Evolutionary conservation across 92 coral and sea anemone species (phyloP).

Genomic region (Epizoanthus stellaris): DNA sequence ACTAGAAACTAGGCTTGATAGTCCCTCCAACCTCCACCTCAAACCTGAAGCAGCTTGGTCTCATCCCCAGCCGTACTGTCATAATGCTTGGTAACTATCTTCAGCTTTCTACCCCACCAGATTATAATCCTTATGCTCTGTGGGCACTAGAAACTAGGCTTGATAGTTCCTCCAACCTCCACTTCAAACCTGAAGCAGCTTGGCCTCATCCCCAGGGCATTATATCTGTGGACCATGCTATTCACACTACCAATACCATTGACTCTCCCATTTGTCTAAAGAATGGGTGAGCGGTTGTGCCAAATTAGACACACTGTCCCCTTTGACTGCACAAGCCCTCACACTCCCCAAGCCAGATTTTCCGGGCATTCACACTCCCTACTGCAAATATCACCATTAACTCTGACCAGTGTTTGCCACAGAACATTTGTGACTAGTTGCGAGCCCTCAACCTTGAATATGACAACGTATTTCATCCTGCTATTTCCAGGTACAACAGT

Average conservation of each 20-base stretch:
- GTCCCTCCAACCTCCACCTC: constrained; percentile 43
- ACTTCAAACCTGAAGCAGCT: constrained; percentile 45
- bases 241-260: constrained; percentile 55
- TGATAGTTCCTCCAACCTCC: constrained; percentile 55
- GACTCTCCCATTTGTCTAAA: constrained; percentile 49
- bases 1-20: constrained; percentile 52
- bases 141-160: constrained; percentile 61
- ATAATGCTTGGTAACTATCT: constrained; percentile 51
- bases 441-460: constrained; percentile 47
- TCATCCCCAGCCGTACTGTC: constrained; percentile 41
- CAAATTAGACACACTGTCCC: constrained; percentile 47
- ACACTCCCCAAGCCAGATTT: constrained; percentile 18
- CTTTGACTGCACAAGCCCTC: constrained; percentile 20
- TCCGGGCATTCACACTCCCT: constrained; percentile 34
- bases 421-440: constrained; percentile 49
- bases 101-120: constrained; percentile 52
- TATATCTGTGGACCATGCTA: constrained; percentile 31
- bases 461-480: constrained; percentile 51
- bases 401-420: constrained; percentile 56
- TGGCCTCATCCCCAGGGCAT: constrained; percentile 63
- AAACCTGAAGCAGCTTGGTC: constrained; percentile 63
- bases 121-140: constrained; percentile 56
- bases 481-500: constrained; percentile 69
- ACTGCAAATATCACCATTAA: constrained; percentile 39
- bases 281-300: constrained; percentile 59